phyloP scores from a whole-genome alignment of 2,888 invertebrate species.

The Hypsopygia costalis region DNA sequence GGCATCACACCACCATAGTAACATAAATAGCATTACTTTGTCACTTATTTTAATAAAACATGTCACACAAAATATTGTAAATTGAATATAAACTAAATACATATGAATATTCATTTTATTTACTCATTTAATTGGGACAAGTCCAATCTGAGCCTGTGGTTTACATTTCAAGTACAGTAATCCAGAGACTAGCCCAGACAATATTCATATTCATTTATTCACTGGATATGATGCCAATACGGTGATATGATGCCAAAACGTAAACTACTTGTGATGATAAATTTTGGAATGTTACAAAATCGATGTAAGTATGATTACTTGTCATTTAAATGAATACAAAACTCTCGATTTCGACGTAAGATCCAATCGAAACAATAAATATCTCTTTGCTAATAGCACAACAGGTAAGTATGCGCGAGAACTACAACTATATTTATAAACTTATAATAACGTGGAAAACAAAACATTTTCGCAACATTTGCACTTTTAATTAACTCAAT shows the following conservation, averaged over 20 bases:
- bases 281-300: slow-evolving; percentile 4
- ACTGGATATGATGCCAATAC: too few relatives aligned
- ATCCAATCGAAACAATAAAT: slow-evolving; percentile 1
- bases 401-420: neutral
- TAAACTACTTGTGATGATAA: slow-evolving; percentile 1
- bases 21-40: too few relatives aligned
- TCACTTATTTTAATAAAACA: too few relatives aligned
- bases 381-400: neutral
- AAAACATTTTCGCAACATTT: slow-evolving; percentile 19
- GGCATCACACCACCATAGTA: too few relatives aligned
- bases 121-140: too few relatives aligned
- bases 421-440: slow-evolving; percentile 4
- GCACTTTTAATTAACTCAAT: slow-evolving; percentile 22
- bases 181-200: too few relatives aligned
- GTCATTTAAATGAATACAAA: neutral
- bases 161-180: too few relatives aligned
- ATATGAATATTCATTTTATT: too few relatives aligned
- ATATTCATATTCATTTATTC: too few relatives aligned
- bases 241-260: neutral
- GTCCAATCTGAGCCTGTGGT: too few relatives aligned
- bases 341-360: neutral
- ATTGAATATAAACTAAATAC: too few relatives aligned
- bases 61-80: too few relatives aligned
- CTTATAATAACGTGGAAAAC: slow-evolving; percentile 17
- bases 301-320: neutral